A percentile compares a stretch with the other conserved stretches of the same genome.
Conservation (phyloP, 2,888 invertebrate species). For the Gandaritis pyraliata region DNA sequence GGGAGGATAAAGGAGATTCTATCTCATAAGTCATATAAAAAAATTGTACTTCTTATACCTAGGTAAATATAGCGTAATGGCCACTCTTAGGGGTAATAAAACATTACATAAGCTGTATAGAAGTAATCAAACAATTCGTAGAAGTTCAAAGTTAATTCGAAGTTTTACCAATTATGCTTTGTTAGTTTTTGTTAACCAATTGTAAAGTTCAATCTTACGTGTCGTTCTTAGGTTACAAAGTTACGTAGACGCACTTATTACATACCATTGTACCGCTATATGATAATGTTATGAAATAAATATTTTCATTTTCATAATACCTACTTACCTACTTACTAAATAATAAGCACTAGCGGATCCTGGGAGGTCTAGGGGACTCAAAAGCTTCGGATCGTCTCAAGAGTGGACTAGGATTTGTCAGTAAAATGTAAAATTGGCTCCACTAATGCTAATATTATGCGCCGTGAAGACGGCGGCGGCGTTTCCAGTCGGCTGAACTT, state of each 20-base stretch:
- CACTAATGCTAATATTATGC: too few relatives aligned
- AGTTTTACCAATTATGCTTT: slow-evolving; percentile 9
- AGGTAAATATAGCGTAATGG: not conserved
- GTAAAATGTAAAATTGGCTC: not conserved
- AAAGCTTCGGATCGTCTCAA: not conserved
- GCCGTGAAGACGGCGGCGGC: not conserved
- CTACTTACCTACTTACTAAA: too few relatives aligned
- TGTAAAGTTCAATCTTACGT: slow-evolving; percentile 1
- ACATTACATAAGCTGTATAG: not conserved
- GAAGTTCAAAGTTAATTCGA: slow-evolving; percentile 3
- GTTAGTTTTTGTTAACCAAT: slow-evolving; percentile 2
- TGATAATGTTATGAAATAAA: too few relatives aligned
- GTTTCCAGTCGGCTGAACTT: not conserved
- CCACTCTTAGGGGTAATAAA: not conserved
- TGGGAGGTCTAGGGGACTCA: too few relatives aligned
- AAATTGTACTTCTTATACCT: too few relatives aligned
- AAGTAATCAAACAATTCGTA: not conserved
- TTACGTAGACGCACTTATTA: slow-evolving; percentile 2
- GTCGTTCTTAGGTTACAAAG: too few relatives aligned
- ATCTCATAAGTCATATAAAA: too few relatives aligned
- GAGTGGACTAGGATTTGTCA: not conserved
- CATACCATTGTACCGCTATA: too few relatives aligned
- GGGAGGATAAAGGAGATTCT: too few relatives aligned
- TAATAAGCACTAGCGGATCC: too few relatives aligned
- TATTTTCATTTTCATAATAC: too few relatives aligned